Conservation (phyloP, 2,113 vertebrate genomes). For the Atherinomorus stipes region DNA sequence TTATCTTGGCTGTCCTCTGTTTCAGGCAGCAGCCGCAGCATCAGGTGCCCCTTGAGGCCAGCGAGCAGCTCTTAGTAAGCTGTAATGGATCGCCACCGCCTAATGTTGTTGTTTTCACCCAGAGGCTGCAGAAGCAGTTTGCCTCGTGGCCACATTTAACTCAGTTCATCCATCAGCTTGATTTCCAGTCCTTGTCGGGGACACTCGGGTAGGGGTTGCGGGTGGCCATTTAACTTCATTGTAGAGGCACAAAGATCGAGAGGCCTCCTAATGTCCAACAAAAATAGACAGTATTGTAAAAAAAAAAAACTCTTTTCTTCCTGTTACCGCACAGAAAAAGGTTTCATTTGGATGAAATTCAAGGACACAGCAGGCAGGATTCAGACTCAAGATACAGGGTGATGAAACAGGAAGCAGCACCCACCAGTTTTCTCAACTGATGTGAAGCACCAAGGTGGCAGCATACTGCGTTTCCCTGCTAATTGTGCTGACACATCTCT, state of each 20-base stretch:
- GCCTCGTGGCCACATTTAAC: slow-evolving; percentile 46
- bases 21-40: neutral
- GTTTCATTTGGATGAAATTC: slow-evolving; percentile 27
- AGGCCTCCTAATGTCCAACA: slow-evolving; percentile 2
- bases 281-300: slow-evolving; percentile 40
- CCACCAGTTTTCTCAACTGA: slow-evolving; percentile 42
- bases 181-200: slow-evolving; percentile 15
- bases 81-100: slow-evolving; percentile 47
- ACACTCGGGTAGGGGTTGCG: slow-evolving; percentile 20
- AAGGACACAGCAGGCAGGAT: slow-evolving; percentile 10
- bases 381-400: slow-evolving; percentile 35
- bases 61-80: slow-evolving; percentile 40
- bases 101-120: slow-evolving; percentile 46
- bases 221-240: slow-evolving; percentile 44
- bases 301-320: slow-evolving; percentile 58
- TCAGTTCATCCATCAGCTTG: slow-evolving; percentile 56
- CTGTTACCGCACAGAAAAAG: neutral
- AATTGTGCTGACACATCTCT: slow-evolving; percentile 64
- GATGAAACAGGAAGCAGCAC: slow-evolving; percentile 38
- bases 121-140: slow-evolving; percentile 54
- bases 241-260: slow-evolving; percentile 5
- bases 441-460: slow-evolving; percentile 31
- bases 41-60: slow-evolving; percentile 25
- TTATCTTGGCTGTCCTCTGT: slow-evolving; percentile 10
- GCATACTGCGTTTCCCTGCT: slow-evolving; percentile 17